Conservation (phyloP, 2,797 vertebrate species). For the Etheostoma perlongum region DNA sequence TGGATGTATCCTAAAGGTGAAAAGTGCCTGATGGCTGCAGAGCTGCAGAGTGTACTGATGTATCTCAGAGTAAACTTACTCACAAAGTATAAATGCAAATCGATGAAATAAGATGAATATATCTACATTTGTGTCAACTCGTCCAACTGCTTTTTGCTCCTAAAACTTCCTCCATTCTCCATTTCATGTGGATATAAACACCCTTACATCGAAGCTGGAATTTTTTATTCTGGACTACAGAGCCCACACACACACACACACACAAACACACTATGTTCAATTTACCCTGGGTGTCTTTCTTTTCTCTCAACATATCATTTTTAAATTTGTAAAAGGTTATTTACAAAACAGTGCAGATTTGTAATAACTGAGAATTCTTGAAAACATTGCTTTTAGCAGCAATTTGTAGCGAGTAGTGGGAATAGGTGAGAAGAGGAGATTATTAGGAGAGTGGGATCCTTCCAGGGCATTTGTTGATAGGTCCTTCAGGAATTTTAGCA, state of each 20-base stretch:
- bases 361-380: background rate
- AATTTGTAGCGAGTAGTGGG: conserved; percentile 1
- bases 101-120: background rate
- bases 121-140: background rate
- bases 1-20: background rate
- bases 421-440: background rate
- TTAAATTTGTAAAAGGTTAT: no score
- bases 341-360: background rate
- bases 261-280: background rate
- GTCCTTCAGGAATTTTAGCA: conserved; percentile 40
- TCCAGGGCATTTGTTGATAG: conserved; percentile 52
- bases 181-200: no score
- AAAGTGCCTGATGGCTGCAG: background rate
- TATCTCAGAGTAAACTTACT: background rate
- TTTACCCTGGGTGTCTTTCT: no score
- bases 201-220: background rate
- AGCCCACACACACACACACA: background rate
- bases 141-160: background rate
- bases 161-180: background rate
- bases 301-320: no score
- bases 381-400: background rate
- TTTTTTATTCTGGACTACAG: background rate
- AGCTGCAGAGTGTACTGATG: background rate
- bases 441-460: conserved; percentile 9
- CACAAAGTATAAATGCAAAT: background rate